A percentile compares a stretch with the other conserved stretches of the same genome.
Conservation (phyloP, 2,113 vertebrate genomes). For the Oriolus oriolus region DNA sequence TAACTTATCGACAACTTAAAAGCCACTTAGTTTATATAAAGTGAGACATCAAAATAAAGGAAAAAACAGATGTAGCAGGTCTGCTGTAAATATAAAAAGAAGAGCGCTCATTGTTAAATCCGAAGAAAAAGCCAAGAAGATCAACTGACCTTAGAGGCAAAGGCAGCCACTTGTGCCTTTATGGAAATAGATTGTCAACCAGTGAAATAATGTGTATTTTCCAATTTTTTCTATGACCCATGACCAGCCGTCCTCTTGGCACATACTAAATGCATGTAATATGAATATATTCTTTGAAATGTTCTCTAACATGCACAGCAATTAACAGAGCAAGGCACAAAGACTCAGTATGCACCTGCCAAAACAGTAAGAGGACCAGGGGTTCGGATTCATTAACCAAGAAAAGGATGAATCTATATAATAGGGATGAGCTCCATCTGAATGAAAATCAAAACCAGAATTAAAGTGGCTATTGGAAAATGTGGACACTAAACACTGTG, state of each 20-base stretch:
- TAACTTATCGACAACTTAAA: not conserved
- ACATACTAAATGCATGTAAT: not conserved
- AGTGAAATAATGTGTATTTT: not conserved
- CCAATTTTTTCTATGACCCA: not conserved
- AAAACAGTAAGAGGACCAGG: not conserved
- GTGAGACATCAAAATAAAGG: not conserved
- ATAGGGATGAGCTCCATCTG: not conserved
- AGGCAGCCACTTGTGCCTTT: not conserved
- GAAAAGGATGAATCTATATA: not conserved
- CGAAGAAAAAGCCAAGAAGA: not conserved
- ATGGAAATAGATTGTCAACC: not conserved
- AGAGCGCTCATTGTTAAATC: not conserved
- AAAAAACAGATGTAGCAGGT: not conserved
- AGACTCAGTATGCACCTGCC: not conserved
- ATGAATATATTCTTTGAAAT: not conserved
- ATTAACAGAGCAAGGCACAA: not conserved
- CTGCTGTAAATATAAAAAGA: not conserved
- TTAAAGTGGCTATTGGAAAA: not conserved
- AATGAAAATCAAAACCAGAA: not conserved
- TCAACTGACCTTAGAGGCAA: not conserved
- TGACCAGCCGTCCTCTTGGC: not conserved
- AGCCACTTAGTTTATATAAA: not conserved
- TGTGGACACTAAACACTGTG: not conserved
- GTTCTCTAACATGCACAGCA: not conserved
- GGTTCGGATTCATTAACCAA: not conserved